These are phyloP conservation scores for Halocaridina rubra DNA, from an alignment of 2,888 invertebrate species.

Conservation along the genomic window DNA sequence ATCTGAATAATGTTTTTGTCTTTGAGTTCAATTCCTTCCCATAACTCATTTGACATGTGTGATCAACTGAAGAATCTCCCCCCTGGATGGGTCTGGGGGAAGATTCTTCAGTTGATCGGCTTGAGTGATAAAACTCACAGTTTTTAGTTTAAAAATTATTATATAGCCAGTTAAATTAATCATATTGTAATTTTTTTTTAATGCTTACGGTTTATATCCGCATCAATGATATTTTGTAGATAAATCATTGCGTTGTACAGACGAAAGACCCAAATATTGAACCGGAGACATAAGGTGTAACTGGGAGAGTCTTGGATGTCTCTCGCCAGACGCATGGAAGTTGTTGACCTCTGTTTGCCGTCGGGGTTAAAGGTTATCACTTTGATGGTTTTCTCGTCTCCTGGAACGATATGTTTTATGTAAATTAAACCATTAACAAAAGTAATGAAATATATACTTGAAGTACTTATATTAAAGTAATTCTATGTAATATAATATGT, in stretches of 20 bases:
- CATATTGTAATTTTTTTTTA: not conserved
- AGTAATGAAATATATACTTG: too few species aligned
- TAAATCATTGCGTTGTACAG: constrained; percentile 42
- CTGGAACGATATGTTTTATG: too few species aligned
- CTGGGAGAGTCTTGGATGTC: not conserved
- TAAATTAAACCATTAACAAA: too few species aligned
- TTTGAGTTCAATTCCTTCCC: too few species aligned
- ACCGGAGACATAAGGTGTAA: constrained; percentile 37
- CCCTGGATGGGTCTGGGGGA: too few species aligned
- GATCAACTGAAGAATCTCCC: too few species aligned
- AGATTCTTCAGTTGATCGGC: too few species aligned
- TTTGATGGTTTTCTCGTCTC: too few species aligned
- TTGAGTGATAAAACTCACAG: not conserved
- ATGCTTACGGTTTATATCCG: constrained; percentile 25
- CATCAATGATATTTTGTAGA: constrained; percentile 8
- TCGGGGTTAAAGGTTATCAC: constrained; percentile 36
- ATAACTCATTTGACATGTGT: too few species aligned
- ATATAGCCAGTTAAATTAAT: not conserved
- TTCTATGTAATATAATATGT: too few species aligned
- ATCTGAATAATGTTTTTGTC: too few species aligned
- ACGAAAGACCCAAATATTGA: constrained; percentile 45
- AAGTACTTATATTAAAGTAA: too few species aligned
- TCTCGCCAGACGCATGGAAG: constrained; percentile 10
- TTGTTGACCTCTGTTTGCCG: constrained; percentile 19
- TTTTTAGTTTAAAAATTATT: not conserved